These are phyloP conservation scores for Scolopax mira DNA, from an alignment of 2,113 vertebrate species.

Conservation along the genomic window DNA sequence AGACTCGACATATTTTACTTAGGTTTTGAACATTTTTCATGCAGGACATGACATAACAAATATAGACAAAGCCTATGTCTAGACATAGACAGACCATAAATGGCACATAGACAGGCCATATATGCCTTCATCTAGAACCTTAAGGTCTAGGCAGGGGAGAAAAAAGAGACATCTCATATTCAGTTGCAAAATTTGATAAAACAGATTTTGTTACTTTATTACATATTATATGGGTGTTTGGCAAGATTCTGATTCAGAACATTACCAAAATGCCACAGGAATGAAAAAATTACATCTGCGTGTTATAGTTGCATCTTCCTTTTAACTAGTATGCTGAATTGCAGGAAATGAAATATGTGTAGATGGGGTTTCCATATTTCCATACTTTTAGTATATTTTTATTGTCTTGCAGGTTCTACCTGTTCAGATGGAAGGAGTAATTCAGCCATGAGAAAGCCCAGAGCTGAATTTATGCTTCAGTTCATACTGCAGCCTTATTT, in stretches of 20 bases:
- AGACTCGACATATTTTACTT: not conserved
- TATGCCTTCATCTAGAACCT: not conserved
- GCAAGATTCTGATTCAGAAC: not conserved
- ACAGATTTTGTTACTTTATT: not conserved
- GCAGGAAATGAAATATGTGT: not conserved
- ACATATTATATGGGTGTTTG: accelerated
- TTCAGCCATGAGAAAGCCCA: not conserved
- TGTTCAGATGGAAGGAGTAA: not conserved
- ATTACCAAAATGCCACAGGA: not conserved
- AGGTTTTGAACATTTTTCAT: not conserved
- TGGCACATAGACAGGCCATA: too few species aligned
- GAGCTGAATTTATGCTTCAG: constrained; percentile 32
- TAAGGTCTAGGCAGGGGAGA: not conserved
- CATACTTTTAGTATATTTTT: not conserved
- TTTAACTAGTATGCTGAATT: not conserved
- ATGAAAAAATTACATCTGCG: not conserved
- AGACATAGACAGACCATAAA: too few species aligned
- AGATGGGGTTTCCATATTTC: not conserved
- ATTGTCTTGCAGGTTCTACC: not conserved
- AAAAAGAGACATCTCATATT: not conserved
- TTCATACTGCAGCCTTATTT: not conserved
- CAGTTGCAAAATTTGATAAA: not conserved
- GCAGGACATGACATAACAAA: not conserved
- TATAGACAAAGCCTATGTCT: not conserved
- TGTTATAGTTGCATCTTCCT: not conserved